Evolutionary conservation across 2,113 vertebrate species (phyloP).

Genomic region (Myotis davidii): DNA sequence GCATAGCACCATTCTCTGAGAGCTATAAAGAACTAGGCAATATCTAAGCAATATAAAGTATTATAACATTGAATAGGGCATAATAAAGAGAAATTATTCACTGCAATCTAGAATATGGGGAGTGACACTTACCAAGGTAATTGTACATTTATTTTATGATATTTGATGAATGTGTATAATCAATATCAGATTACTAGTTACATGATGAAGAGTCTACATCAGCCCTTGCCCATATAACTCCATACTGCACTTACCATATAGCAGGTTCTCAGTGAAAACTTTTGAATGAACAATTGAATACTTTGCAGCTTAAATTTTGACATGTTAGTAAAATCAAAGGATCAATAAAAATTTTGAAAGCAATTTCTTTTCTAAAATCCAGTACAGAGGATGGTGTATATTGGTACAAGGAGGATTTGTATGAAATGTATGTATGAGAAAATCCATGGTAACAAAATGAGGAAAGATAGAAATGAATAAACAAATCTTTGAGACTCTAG

Average conservation of each 20-base stretch:
- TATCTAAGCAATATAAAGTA: not conserved
- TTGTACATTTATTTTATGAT: not conserved
- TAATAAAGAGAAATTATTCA: not conserved
- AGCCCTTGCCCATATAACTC: not conserved
- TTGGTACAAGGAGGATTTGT: not conserved
- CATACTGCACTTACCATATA: not conserved
- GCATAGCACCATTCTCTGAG: slow-evolving; percentile 10
- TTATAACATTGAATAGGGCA: not conserved
- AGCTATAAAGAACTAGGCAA: not conserved
- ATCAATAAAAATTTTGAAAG: not conserved
- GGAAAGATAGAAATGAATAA: not conserved
- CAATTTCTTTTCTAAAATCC: not conserved
- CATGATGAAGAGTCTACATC: not conserved
- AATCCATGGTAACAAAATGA: not conserved
- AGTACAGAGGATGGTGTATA: not conserved
- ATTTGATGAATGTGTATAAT: not conserved
- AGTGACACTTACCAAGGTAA: not conserved
- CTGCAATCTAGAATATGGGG: slow-evolving; percentile 9
- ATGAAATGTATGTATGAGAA: not conserved
- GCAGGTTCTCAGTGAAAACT: not conserved
- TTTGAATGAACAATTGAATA: slow-evolving; percentile 16
- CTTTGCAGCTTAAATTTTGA: not conserved
- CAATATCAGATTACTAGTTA: not conserved
- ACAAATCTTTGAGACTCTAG: not conserved
- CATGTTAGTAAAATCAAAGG: not conserved